Percentiles rank a stretch among this genome's conserved stretches.
Evolutionary conservation across 1,140 invertebrate genomes (phyloP).

Genomic region (Pogonomyrmex californicus): DNA sequence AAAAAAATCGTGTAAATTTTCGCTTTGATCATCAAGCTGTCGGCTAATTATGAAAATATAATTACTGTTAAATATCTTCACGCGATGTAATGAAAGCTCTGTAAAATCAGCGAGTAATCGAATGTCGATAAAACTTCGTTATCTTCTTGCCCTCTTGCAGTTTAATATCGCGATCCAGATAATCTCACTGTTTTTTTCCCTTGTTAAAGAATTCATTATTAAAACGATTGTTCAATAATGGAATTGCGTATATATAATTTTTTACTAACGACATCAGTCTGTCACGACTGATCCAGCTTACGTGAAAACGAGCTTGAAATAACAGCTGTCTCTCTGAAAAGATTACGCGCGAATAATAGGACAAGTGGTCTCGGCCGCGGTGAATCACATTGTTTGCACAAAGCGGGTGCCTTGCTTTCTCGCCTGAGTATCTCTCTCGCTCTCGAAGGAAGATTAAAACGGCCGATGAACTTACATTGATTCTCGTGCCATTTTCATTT

Average conservation of each 20-base stretch:
- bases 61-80: conserved; percentile 7
- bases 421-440: conserved; percentile 38
- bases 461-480: conserved; percentile 55
- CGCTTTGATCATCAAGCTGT: not conserved
- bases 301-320: conserved; percentile 18
- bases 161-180: not conserved
- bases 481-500: conserved; percentile 75
- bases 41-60: conserved; percentile 18
- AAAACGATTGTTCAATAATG: conserved; percentile 8
- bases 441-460: conserved; percentile 59
- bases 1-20: not conserved
- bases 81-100: not conserved
- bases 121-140: not conserved
- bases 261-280: not conserved
- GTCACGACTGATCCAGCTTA: conserved; percentile 32
- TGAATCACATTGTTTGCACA: conserved; percentile 72
- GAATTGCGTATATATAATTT: not conserved
- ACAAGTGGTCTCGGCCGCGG: conserved; percentile 41
- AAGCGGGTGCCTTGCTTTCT: conserved; percentile 31
- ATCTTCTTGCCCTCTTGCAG: not conserved
- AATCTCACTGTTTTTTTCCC: not conserved
- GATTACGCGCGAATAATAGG: conserved; percentile 60
- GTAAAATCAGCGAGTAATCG: not conserved
- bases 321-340: conserved; percentile 36
- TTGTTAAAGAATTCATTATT: not conserved